Evolutionary conservation across 2,113 vertebrate species (phyloP), one percentile per base, ranked within the genome.

Genomic region (Microcebus ravelobensis): DNA sequence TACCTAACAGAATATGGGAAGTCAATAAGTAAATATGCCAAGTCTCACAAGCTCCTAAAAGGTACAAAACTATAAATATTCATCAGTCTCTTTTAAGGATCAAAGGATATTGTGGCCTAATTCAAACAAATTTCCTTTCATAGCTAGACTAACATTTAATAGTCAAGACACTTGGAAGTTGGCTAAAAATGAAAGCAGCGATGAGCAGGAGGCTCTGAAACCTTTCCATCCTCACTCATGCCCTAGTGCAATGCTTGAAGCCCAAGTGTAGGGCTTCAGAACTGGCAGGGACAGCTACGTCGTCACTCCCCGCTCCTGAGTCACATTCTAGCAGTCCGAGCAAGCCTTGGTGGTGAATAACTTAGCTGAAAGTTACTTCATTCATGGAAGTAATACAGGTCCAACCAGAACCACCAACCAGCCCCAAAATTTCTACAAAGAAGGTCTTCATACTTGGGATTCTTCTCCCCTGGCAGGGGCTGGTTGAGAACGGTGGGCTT

Each of bases 371-470:
- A 87, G 84, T 95, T 95, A 96, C 87, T 97, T 97, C 96, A 92
- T 96, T 96, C 96, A 97, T 0, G 23, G 94, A 97, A 95, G 95
- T 73, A 95, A 96, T 74, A 96, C 92, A 97, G 96, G 94, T 92
- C 96, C 96, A 98, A 97, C 94, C 96, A 97, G 91, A 96, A 67
- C 93, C 90, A 93, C 96, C 96, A 97, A 97, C 97, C 96, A 97
- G 96, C 97, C 98, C 96, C 90, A 65, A 96, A 98, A 97, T 87
- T 92, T 88, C 97, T 94, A 98, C 96, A 97, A 97, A 97, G 89
- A 95, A 7, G 9, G 80, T 92, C 90, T 98, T 93, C 98, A 59
- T 99, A 99, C 98, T 99, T 99, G 92, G 93, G 70, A 87, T 59
- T 98, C 96, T 98, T 87, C 45, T 82, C 97, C 82, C 81, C 23